Conservation (phyloP, 2,113 vertebrate species). For the Calyptommatus sinebrachiatus region DNA sequence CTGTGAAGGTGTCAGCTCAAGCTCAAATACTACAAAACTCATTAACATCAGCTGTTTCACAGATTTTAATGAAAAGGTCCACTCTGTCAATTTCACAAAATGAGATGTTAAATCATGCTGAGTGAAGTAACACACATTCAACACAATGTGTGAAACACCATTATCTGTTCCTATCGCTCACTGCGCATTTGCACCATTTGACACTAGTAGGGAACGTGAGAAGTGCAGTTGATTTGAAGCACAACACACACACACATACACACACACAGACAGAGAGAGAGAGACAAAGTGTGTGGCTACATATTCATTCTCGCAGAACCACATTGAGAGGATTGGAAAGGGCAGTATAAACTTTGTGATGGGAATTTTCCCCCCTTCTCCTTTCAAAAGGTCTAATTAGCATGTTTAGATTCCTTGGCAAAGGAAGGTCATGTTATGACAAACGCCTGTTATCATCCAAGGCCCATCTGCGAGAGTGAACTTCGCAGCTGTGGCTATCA, state of each 20-base stretch:
- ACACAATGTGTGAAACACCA: background rate
- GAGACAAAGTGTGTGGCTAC: background rate
- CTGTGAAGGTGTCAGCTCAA: conserved; percentile 59
- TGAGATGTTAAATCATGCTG: conserved; percentile 26
- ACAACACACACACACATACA: background rate
- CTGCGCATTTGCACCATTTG: background rate
- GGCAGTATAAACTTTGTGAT: conserved; percentile 21
- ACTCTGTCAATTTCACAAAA: conserved; percentile 42
- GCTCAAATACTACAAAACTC: conserved; percentile 50
- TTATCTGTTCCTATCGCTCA: background rate
- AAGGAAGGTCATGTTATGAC: conserved; percentile 41
- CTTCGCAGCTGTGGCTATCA: conserved; percentile 29
- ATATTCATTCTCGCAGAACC: background rate
- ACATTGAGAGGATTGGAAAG: background rate
- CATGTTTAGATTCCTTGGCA: conserved; percentile 3
- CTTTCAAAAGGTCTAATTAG: conserved; percentile 33
- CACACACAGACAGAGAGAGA: too few relatives aligned
- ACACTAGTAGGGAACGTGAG: background rate
- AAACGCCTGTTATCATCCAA: conserved; percentile 3
- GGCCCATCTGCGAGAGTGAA: conserved; percentile 21
- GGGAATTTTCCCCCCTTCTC: background rate
- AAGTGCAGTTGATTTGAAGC: background rate
- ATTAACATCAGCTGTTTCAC: conserved; percentile 54
- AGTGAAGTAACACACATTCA: conserved; percentile 12
- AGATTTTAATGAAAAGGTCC: conserved; percentile 35